phyloP scores from a whole-genome alignment of 2,888 invertebrate species.

The Chrysolina haemoptera region DNA sequence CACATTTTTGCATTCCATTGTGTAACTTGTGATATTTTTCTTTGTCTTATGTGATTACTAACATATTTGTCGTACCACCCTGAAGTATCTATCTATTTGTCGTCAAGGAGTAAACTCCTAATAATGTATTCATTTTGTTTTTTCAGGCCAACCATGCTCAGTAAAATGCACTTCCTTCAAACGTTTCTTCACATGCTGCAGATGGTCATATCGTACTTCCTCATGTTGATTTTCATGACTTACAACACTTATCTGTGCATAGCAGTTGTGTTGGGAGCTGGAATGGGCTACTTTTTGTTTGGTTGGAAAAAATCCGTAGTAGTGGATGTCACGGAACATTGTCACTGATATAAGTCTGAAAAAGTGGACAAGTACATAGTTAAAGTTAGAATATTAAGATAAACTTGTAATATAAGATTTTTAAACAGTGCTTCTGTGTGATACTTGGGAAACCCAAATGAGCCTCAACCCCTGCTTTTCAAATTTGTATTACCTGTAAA shows the following conservation, averaged over 20 bases:
- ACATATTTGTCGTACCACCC: background rate
- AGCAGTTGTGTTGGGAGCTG: slow-evolving; percentile 91
- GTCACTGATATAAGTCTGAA: slow-evolving; percentile 76
- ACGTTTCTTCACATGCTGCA: slow-evolving; percentile 91
- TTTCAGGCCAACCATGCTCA: slow-evolving; percentile 86
- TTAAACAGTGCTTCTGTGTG: slow-evolving; percentile 13
- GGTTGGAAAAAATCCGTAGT: slow-evolving; percentile 96
- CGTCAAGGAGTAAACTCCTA: background rate
- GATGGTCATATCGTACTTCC: slow-evolving; percentile 91
- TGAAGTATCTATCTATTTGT: background rate
- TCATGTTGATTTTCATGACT: slow-evolving; percentile 98
- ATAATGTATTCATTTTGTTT: background rate
- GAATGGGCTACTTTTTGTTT: slow-evolving; percentile 93
- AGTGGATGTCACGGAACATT: slow-evolving; percentile 96
- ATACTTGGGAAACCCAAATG: slow-evolving; percentile 7
- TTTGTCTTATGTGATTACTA: too few species aligned
- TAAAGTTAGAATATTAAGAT: slow-evolving; percentile 46
- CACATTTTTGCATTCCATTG: too few species aligned
- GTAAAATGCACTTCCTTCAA: slow-evolving; percentile 87
- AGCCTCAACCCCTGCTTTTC: background rate
- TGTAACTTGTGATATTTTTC: too few species aligned
- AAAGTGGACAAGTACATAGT: slow-evolving; percentile 40
- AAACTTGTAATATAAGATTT: slow-evolving; percentile 35
- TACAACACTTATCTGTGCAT: slow-evolving; percentile 95
- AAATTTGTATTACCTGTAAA: background rate